A percentile compares a stretch with the other conserved stretches of the same genome.
phyloP scores from a whole-genome alignment of 2,888 invertebrate genomes.

The Agrochola litura region DNA sequence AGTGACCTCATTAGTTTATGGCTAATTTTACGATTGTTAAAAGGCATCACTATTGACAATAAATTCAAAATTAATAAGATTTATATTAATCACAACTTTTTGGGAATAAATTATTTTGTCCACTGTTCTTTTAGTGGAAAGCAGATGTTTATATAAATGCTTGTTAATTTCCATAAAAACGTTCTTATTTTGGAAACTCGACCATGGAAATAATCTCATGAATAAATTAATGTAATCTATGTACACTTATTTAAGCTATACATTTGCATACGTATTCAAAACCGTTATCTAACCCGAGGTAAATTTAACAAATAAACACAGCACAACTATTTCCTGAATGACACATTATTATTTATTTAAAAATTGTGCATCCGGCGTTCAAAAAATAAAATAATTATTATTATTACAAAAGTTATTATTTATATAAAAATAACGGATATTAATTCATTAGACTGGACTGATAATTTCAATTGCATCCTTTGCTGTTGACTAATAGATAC shows the following conservation, averaged over 20 bases:
- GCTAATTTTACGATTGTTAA: neutral
- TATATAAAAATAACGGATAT: conserved; percentile 43
- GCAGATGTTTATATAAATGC: neutral
- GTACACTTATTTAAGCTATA: neutral
- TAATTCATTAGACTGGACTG: conserved; percentile 26
- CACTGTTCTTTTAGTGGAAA: neutral
- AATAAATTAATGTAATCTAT: neutral
- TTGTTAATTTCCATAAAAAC: neutral
- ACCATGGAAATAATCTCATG: neutral
- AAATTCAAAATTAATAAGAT: neutral
- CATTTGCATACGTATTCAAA: neutral
- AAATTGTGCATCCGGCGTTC: neutral
- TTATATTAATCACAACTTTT: neutral
- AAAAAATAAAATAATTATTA: conserved; percentile 9
- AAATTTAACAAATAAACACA: neutral
- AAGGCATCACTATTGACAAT: neutral
- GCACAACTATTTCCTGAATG: conserved; percentile 3
- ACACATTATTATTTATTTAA: conserved; percentile 11
- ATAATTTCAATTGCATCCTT: conserved; percentile 57
- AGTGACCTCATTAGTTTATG: neutral
- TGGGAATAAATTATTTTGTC: neutral
- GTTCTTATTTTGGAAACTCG: neutral
- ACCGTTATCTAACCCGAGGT: conserved; percentile 2
- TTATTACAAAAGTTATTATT: conserved; percentile 5
- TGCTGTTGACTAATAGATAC: conserved; percentile 43